Conservation (phyloP, 2,113 vertebrate genomes). For the Pontoporia blainvillei region DNA sequence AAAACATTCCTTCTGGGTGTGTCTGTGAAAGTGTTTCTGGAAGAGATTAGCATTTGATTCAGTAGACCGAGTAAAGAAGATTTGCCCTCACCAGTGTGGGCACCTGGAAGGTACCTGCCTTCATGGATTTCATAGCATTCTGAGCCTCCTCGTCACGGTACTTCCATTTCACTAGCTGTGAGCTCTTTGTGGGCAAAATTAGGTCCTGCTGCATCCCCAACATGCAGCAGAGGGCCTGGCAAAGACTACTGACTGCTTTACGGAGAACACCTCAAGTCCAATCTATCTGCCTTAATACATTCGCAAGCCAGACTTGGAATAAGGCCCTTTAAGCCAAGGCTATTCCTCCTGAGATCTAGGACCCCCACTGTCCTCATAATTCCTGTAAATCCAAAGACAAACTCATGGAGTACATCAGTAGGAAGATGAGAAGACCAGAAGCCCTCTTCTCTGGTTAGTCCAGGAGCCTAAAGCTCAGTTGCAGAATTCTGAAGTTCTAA, state of each 20-base stretch:
- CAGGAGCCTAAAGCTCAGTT: not conserved
- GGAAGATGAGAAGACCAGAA: not conserved
- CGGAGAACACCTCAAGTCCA: not conserved
- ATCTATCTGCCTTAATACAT: not conserved
- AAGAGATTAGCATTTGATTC: not conserved
- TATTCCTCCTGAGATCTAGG: not conserved
- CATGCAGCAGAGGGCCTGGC: not conserved
- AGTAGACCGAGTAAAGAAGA: not conserved
- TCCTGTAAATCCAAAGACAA: not conserved
- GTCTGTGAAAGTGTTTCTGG: not conserved
- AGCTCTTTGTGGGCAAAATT: not conserved
- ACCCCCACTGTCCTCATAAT: not conserved
- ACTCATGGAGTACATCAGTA: not conserved
- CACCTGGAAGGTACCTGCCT: not conserved
- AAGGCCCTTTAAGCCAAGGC: not conserved
- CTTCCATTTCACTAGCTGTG: not conserved
- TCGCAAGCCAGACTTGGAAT: not conserved
- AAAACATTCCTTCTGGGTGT: not conserved
- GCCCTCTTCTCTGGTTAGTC: not conserved
- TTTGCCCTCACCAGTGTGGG: not conserved
- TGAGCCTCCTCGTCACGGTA: not conserved
- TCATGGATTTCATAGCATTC: not conserved
- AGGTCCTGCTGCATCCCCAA: not conserved
- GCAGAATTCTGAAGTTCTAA: not conserved
- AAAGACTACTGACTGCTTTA: not conserved